Conservation (phyloP, 2,797 vertebrate genomes). For the Toxotes lorentzi region DNA sequence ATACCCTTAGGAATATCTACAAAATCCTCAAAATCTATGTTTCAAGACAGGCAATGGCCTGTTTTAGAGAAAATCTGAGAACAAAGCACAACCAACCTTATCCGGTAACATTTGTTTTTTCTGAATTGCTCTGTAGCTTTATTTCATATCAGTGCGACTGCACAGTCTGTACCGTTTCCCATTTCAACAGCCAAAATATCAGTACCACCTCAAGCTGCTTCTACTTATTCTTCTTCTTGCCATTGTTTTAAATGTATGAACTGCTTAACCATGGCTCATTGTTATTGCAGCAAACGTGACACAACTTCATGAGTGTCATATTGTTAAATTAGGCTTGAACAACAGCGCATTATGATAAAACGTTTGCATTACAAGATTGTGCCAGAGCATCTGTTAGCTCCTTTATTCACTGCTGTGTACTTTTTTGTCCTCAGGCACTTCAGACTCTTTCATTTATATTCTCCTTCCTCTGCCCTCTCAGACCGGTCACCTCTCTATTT, state of each 20-base stretch:
- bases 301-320: background rate
- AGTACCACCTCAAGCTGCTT: background rate
- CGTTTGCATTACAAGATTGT: constrained; percentile 17
- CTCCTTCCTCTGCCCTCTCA: constrained; percentile 71
- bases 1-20: constrained; percentile 6
- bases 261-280: background rate
- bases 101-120: background rate
- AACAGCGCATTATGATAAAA: constrained; percentile 11
- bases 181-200: background rate
- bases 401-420: constrained; percentile 54
- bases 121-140: background rate
- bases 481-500: constrained; percentile 51
- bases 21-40: constrained; percentile 28
- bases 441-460: constrained; percentile 59
- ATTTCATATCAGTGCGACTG: constrained; percentile 5
- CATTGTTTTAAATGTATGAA: background rate
- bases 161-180: background rate
- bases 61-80: background rate
- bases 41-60: constrained; percentile 5
- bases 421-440: constrained; percentile 47
- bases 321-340: background rate
- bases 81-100: background rate
- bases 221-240: background rate
- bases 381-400: constrained; percentile 35
- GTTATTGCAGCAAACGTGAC: background rate